These are phyloP conservation scores for Telmatherina bonti DNA, from an alignment of 2,797 vertebrate species.

Conservation along the genomic window DNA sequence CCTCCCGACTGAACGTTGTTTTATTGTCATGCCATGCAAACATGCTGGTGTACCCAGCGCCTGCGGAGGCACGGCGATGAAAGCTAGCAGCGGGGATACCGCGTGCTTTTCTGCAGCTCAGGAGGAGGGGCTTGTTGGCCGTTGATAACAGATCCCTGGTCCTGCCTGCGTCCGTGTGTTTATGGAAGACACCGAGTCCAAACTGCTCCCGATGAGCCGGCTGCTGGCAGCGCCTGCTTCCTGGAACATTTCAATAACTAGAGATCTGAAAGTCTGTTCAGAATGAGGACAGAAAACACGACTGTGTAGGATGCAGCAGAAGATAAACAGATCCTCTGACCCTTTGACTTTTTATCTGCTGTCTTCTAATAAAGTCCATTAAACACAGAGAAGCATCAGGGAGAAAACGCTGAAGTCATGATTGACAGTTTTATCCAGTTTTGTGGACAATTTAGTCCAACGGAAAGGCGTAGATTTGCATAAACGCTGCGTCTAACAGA, in stretches of 20 bases:
- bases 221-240: not conserved
- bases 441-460: not conserved
- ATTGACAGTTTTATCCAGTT: too few relatives aligned
- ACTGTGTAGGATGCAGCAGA: not conserved
- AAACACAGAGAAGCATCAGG: not conserved
- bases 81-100: constrained; percentile 39
- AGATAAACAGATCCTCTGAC: not conserved
- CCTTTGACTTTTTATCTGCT: not conserved
- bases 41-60: constrained; percentile 21
- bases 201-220: not conserved
- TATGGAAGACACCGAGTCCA: not conserved
- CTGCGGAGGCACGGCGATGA: constrained; percentile 8
- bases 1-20: constrained; percentile 17
- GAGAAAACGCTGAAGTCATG: not conserved
- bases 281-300: not conserved
- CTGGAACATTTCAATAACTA: not conserved
- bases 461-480: too few relatives aligned
- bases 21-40: constrained; percentile 35
- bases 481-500: not conserved
- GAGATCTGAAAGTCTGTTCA: not conserved
- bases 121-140: constrained; percentile 10
- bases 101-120: constrained; percentile 9
- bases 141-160: constrained; percentile 1
- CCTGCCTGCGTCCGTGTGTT: constrained; percentile 8
- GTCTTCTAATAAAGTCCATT: not conserved